Evolutionary conservation across 2,797 vertebrate genomes (phyloP), one percentile per base, ranked within the genome.

Genomic region (Emydoidea blandingii): DNA sequence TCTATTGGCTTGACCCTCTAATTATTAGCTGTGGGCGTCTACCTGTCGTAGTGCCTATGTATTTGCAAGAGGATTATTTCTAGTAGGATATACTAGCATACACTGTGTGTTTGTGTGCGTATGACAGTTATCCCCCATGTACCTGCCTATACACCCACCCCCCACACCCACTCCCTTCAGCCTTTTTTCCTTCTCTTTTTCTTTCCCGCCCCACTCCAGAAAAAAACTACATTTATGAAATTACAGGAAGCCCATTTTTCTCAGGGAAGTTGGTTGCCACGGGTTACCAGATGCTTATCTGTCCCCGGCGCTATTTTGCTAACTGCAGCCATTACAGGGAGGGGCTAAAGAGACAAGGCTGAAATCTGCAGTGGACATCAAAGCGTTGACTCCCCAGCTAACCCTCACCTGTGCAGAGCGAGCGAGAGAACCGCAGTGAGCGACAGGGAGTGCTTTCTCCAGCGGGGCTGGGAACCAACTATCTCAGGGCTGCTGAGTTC

Each of bases 241-340:
- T 97, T 97, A 97, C 83, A 41, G 5, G 89, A 97, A 97, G 96
- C 56, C 12, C 92, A 92, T 97, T 98, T 54, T 97, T 94, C 86
- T 91, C 83, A 94, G 90, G 89, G 92, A 95, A 96, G 57, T 87
- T 96, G 89, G 97, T 98, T 98, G 97, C 96, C 92, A 96, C 0
- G 92, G 97, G 97, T 98, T 96, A 97, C 95, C 9, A 93, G 96
- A 97, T 96, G 86, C 88, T 92, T 96, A 90, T 97, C 95, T 88
- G 84, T 91, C 96, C 94, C 93, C 34, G 2, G 85, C 74, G 88
- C 87, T 81, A 94, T 96, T 97, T 92, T 85, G 74, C 81, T 94
- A 90, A 92, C 81, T 90, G 83, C 96, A 97, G 88, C 89, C 92
- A 93, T 87, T 89, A 21, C 6, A 49, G 95, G 31, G 41, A 90